phyloP scores from a whole-genome alignment of 2,113 vertebrate species.

The Pachypanchax playfairii region DNA sequence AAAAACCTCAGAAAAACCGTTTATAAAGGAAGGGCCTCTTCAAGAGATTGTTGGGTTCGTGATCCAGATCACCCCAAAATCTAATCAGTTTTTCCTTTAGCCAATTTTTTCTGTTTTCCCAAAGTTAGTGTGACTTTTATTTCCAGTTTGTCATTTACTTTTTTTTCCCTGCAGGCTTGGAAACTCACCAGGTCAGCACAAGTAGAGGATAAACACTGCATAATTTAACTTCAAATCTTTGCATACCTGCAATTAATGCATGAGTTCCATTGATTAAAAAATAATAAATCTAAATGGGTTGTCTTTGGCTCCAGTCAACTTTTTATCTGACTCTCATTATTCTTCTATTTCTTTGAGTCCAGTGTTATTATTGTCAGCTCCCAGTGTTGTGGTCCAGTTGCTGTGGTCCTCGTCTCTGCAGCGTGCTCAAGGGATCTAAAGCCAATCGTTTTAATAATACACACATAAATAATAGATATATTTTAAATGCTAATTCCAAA shows the following conservation, averaged over 20 bases:
- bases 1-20: too few relatives aligned
- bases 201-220: neutral
- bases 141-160: too few relatives aligned
- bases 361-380: conserved; percentile 47
- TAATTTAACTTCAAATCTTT: neutral
- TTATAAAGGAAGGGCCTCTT: too few relatives aligned
- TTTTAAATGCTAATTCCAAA: conserved; percentile 77
- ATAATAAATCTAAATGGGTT: conserved; percentile 12
- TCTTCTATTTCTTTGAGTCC: conserved; percentile 36
- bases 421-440: conserved; percentile 55
- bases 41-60: too few relatives aligned
- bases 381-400: conserved; percentile 41
- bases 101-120: too few relatives aligned
- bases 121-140: too few relatives aligned
- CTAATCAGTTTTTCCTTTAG: too few relatives aligned
- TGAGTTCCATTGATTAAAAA: neutral
- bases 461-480: conserved; percentile 77
- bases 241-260: neutral
- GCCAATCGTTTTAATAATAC: conserved; percentile 69
- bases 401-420: conserved; percentile 39
- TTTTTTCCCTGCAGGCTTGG: too few relatives aligned
- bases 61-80: too few relatives aligned
- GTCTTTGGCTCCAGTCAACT: conserved; percentile 32
- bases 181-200: neutral
- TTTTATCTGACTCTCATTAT: conserved; percentile 56